Conservation (phyloP, 37 sponge, comb jelly and placozoan genomes). For the Cladorhizidae sp. region DNA sequence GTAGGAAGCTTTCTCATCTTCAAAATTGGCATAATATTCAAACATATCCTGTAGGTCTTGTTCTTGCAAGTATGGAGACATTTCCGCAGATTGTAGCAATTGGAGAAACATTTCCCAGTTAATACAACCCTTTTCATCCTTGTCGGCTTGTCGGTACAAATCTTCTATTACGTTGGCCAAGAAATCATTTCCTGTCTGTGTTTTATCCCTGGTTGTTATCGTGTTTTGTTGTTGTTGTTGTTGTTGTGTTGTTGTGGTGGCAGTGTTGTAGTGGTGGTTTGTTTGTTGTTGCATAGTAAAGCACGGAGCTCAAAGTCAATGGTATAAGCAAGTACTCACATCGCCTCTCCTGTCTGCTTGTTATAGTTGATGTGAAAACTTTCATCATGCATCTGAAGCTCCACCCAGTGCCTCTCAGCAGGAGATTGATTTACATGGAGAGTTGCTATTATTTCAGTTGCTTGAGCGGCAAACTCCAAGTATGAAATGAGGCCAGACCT, state of each 20-base stretch:
- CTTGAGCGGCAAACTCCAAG: constrained; percentile 37
- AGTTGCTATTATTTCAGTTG: constrained; percentile 34
- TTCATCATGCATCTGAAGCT: constrained; percentile 36
- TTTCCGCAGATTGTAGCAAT: constrained; percentile 42
- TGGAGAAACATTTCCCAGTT: constrained; percentile 41
- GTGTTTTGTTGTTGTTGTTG: background rate
- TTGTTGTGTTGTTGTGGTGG: background rate
- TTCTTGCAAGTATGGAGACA: constrained; percentile 20
- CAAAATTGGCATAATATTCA: constrained; percentile 47
- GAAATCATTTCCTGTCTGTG: constrained; percentile 36
- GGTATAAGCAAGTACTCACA: background rate
- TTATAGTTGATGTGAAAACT: constrained; percentile 39
- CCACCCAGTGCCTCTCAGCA: constrained; percentile 43
- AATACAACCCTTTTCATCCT: constrained; percentile 49
- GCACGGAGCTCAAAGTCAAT: background rate
- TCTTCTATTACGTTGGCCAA: constrained; percentile 58
- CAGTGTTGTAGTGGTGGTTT: background rate
- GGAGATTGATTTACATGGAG: constrained; percentile 47
- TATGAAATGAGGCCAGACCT: constrained; percentile 46
- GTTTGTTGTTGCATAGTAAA: background rate
- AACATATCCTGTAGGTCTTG: constrained; percentile 39
- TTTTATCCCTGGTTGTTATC: constrained; percentile 27
- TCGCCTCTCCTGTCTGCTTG: constrained; percentile 64
- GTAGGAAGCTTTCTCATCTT: constrained; percentile 65
- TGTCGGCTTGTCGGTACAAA: constrained; percentile 64